Evolutionary conservation across 2,113 vertebrate genomes (phyloP).

Genomic region (Lichenostomus cassidix): DNA sequence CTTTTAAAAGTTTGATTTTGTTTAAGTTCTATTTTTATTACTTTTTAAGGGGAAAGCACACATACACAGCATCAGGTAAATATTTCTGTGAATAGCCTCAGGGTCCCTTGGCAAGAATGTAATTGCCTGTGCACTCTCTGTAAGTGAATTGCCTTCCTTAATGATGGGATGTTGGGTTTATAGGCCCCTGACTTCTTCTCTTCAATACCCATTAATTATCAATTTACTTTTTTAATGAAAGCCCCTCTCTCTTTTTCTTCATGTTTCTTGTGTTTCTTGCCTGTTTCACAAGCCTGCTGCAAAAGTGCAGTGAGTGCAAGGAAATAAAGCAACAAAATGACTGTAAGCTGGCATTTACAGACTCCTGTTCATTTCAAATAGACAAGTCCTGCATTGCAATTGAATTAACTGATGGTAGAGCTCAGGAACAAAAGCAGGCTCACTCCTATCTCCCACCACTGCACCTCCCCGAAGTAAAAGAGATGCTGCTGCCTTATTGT

Average conservation of each 20-base stretch:
- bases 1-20: not conserved
- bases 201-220: constrained; percentile 19
- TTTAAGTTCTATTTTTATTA: not conserved
- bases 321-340: not conserved
- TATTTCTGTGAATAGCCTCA: constrained; percentile 10
- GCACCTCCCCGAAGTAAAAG: not conserved
- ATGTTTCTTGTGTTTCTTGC: not conserved
- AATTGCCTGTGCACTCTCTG: constrained; percentile 30
- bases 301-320: not conserved
- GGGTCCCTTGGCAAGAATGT: constrained; percentile 8
- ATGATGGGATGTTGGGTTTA: constrained; percentile 23
- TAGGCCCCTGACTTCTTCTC: not conserved
- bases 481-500: not conserved
- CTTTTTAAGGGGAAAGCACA: not conserved
- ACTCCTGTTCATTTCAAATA: not conserved
- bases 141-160: constrained; percentile 45
- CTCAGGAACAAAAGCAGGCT: not conserved
- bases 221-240: not conserved
- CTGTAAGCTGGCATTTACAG: not conserved
- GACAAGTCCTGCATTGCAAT: not conserved
- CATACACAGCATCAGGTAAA: not conserved
- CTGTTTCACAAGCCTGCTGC: not conserved
- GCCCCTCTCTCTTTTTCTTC: not conserved
- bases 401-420: not conserved
- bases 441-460: not conserved